A percentile compares a stretch with the other conserved stretches of the same genome.
These are phyloP conservation scores for Eciton burchellii DNA, from an alignment of 1,140 invertebrate genomes.

Conservation along the genomic window DNA sequence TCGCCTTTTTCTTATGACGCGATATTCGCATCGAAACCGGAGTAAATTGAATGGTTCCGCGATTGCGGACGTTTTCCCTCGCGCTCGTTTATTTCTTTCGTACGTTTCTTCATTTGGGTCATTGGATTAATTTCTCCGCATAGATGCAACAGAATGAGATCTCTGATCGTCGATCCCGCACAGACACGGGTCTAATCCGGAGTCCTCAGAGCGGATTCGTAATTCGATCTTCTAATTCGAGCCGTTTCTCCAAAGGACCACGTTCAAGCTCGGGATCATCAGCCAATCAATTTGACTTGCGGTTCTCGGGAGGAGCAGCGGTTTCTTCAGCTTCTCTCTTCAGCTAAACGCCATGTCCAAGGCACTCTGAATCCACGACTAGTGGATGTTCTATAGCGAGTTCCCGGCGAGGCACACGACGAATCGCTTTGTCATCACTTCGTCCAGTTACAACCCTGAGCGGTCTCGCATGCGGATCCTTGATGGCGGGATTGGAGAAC, in stretches of 20 bases:
- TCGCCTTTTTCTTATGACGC: not conserved
- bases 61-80: not conserved
- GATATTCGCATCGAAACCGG: too few relatives aligned
- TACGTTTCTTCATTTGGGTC: too few relatives aligned
- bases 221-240: not conserved
- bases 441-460: constrained; percentile 4
- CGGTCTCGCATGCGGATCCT: not conserved
- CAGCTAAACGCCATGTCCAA: constrained; percentile 1
- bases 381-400: not conserved
- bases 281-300: constrained; percentile 6
- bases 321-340: not conserved
- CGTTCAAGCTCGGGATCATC: not conserved
- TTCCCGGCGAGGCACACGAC: constrained; percentile 10
- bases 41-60: not conserved
- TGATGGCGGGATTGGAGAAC: not conserved
- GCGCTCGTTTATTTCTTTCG: too few relatives aligned
- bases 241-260: not conserved
- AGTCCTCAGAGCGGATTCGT: not conserved
- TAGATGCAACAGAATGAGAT: not conserved
- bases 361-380: constrained; percentile 10
- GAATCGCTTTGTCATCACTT: constrained; percentile 52
- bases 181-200: not conserved
- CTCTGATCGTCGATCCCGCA: not conserved
- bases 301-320: not conserved
- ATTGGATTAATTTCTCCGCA: too few relatives aligned